Evolutionary conservation across 2,113 vertebrate species (phyloP).

Genomic region (Plecotus auritus): DNA sequence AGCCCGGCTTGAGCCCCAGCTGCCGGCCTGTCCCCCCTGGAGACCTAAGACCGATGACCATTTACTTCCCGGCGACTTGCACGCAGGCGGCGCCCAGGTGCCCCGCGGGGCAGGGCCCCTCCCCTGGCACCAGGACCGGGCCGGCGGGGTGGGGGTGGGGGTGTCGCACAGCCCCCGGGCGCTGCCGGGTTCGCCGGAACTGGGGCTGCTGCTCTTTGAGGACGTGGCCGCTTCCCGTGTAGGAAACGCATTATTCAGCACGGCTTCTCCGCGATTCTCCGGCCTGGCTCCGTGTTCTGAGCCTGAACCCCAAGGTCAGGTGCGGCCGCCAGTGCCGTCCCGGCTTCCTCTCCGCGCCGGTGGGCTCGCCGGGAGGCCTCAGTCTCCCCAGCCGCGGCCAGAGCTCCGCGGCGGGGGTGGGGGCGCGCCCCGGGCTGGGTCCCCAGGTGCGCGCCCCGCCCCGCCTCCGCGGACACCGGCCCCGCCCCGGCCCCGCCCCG

Average conservation of each 20-base stretch:
- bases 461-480: neutral
- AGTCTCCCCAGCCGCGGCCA: fast-evolving
- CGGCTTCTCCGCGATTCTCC: neutral
- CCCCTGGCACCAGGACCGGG: neutral
- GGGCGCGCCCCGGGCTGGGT: too few species aligned
- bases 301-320: neutral
- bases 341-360: neutral
- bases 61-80: neutral
- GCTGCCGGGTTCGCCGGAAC: neutral
- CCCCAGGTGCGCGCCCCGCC: neutral
- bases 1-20: neutral
- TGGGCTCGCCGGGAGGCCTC: neutral
- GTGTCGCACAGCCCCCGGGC: too few species aligned
- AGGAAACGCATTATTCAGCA: neutral
- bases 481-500: constrained; percentile 29
- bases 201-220: neutral
- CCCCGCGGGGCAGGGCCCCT: neutral
- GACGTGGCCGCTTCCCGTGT: neutral
- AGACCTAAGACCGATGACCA: neutral
- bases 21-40: neutral
- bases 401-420: neutral
- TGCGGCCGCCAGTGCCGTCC: neutral
- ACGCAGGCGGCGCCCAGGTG: neutral
- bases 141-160: neutral
- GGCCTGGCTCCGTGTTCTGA: neutral